Evolutionary conservation across 2,113 vertebrate genomes (phyloP).

Genomic region (Melanerpes formicivorus): DNA sequence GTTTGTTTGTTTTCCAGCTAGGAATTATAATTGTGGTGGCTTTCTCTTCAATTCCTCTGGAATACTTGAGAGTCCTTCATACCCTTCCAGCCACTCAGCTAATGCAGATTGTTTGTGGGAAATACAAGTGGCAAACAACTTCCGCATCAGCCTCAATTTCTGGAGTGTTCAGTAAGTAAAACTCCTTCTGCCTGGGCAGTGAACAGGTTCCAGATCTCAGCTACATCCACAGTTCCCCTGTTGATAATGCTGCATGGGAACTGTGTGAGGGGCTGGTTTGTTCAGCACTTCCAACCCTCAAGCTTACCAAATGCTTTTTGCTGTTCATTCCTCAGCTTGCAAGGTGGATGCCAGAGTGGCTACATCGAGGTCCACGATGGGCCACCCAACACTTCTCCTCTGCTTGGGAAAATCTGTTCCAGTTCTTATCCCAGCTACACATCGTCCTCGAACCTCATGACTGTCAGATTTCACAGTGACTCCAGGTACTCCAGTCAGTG

Average conservation of each 20-base stretch:
- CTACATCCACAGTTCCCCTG: neutral
- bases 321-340: constrained; percentile 35
- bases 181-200: neutral
- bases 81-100: constrained; percentile 50
- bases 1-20: neutral
- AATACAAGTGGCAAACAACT: constrained; percentile 65
- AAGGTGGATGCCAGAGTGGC: constrained; percentile 41
- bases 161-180: constrained; percentile 66
- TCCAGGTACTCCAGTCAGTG: neutral
- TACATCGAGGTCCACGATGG: constrained; percentile 76
- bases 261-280: neutral
- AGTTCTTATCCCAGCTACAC: neutral
- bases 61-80: constrained; percentile 65
- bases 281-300: neutral
- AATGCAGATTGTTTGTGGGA: constrained; percentile 71
- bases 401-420: constrained; percentile 66
- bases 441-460: constrained; percentile 74
- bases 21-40: constrained; percentile 50
- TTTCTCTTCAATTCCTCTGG: constrained; percentile 15
- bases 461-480: constrained; percentile 65
- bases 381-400: constrained; percentile 50
- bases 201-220: neutral
- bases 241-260: neutral
- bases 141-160: constrained; percentile 50
- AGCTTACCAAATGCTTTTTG: neutral